Evolutionary conservation across 2,797 vertebrate species (phyloP).

Genomic region (Oceanodroma leucorhoa): DNA sequence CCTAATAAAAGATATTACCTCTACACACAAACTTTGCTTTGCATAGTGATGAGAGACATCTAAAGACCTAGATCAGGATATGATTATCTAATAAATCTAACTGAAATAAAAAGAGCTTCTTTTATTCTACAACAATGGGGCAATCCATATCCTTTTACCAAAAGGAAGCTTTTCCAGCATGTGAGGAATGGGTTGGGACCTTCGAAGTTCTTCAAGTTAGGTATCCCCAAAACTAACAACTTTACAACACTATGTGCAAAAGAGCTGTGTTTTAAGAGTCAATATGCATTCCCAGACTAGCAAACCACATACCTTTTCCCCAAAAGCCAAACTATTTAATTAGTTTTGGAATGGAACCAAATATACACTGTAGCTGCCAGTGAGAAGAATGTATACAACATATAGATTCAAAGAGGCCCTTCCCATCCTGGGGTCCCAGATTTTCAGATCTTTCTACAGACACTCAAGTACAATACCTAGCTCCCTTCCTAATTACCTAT

Average conservation of each 20-base stretch:
- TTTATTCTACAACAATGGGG: neutral
- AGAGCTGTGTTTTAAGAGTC: neutral
- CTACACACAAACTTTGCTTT: neutral
- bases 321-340: neutral
- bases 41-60: neutral
- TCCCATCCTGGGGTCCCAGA: neutral
- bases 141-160: neutral
- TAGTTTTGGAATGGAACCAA: neutral
- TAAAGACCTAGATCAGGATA: neutral
- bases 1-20: neutral
- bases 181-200: neutral
- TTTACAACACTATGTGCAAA: neutral
- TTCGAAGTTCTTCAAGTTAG: neutral
- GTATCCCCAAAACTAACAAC: neutral
- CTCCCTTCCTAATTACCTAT: neutral
- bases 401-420: neutral
- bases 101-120: neutral
- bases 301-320: neutral
- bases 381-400: neutral
- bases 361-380: neutral
- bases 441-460: neutral
- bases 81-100: neutral
- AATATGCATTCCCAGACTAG: neutral
- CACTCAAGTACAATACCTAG: neutral
- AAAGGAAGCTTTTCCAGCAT: neutral